Evolutionary conservation across 2,113 vertebrate species (phyloP).

Genomic region (Hydrochoerus hydrochaeris): DNA sequence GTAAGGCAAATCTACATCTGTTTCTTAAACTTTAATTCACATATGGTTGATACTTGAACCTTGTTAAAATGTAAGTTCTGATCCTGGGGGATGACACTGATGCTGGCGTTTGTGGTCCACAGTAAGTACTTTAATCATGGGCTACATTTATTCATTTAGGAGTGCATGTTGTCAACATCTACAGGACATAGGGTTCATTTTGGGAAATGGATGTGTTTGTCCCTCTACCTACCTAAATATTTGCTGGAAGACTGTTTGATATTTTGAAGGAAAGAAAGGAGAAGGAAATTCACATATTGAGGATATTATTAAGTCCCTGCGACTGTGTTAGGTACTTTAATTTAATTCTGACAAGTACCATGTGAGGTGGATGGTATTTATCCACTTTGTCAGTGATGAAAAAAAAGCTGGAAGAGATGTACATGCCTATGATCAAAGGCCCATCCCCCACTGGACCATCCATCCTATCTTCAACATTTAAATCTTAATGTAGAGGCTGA

Average conservation of each 20-base stretch:
- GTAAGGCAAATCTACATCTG: neutral
- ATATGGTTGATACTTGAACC: neutral
- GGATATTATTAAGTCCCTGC: neutral
- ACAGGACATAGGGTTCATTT: neutral
- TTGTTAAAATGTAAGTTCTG: constrained; percentile 20
- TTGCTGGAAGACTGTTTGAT: neutral
- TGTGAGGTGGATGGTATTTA: neutral
- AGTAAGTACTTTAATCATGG: neutral
- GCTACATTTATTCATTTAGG: neutral
- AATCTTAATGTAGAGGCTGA: neutral
- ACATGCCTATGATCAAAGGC: neutral
- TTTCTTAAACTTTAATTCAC: constrained; percentile 52
- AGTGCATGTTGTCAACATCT: neutral
- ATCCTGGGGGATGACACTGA: neutral
- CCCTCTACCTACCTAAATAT: neutral
- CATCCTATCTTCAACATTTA: neutral
- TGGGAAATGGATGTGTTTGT: neutral
- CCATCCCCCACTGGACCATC: neutral
- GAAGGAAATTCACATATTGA: neutral
- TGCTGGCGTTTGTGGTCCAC: neutral
- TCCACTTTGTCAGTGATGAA: neutral
- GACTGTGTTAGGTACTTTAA: neutral
- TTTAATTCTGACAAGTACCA: neutral
- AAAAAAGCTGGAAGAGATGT: neutral
- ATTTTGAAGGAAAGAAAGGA: neutral